Base-by-base conservation (phyloP, 2,797 vertebrate genomes). In the Muraenolepis orangiensis region DNA sequence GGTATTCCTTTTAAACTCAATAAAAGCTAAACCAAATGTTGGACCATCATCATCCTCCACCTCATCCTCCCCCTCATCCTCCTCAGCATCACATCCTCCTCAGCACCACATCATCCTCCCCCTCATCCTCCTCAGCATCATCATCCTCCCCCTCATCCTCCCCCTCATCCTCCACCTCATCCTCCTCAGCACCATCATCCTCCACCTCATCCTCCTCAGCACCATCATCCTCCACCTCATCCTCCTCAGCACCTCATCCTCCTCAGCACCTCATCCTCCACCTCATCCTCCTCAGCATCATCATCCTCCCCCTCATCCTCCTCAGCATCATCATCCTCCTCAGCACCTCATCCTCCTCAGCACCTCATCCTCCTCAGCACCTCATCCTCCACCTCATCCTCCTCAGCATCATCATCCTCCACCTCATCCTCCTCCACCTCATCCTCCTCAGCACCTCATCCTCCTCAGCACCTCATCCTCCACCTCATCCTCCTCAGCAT, bases 1-100 rank as follows among this genome's bases (percentile, higher is more conserved):
- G 23, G 57, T 64, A 64, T 64, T 64, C 23, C n/a, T 64, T 61
- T 64, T 12, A 64, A 64, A 64, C 57, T 64, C 57, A 75, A 8
- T 67, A 74, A 80, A 76, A 73, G 74, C 81, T 66, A 51, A 74
- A 80, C 71, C 42, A 13, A 1, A 6, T 64, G 68, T 77, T 77
- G 61, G 23, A n/a, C 67, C 80, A 64, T 34, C n/a, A 71, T 69
- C 72, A 74, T 34, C 32, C 8, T 34, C 32, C 32, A 4, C 32
- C 32, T 34, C 32, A 3, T 34, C 57, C 18, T 64, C 57, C 26
- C 12, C 36, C 6, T 64, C 57, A 64, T 64, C 11, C 7, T 26
- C 57, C 26, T 26, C 57, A 64, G 26, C 57, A 64, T 76, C 46
- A 46, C n/a, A 79, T 38, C 70, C 30, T 29, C 74, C 69, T 69